Percentiles rank a stretch among this genome's conserved stretches.
These are phyloP conservation scores for Mugil cephalus DNA, from an alignment of 2,113 vertebrate species.

Conservation along the genomic window DNA sequence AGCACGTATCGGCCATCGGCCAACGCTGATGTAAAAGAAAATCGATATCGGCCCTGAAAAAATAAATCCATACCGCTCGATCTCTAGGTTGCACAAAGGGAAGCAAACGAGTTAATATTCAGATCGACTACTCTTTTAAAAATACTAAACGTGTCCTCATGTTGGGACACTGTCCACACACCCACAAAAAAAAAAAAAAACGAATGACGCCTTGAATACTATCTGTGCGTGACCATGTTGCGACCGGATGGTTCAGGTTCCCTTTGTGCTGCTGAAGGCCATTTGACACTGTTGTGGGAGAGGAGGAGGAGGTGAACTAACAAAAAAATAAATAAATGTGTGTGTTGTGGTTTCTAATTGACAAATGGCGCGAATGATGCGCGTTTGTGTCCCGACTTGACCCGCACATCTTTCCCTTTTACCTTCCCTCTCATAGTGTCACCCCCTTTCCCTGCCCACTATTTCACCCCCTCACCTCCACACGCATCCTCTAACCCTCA, in stretches of 20 bases:
- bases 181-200: too few species aligned
- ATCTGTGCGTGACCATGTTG: constrained; percentile 32
- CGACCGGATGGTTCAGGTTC: constrained; percentile 15
- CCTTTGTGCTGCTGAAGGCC: constrained; percentile 43
- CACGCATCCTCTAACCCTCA: constrained; percentile 59
- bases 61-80: too few species aligned
- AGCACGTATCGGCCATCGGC: too few species aligned
- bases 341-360: constrained; percentile 21
- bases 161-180: too few species aligned
- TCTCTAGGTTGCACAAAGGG: too few species aligned
- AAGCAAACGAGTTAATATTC: too few species aligned
- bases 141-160: too few species aligned
- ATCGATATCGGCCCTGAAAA: too few species aligned
- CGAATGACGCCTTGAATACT: too few species aligned
- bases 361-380: constrained; percentile 23
- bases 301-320: constrained; percentile 25
- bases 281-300: constrained; percentile 44
- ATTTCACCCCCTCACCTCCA: constrained; percentile 48
- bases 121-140: too few species aligned
- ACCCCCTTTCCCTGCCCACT: constrained; percentile 29
- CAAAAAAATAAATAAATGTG: constrained; percentile 20
- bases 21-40: too few species aligned
- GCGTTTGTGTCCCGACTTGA: constrained; percentile 64
- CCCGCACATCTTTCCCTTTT: constrained; percentile 28
- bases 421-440: constrained; percentile 30